Percentiles rank a stretch among this genome's conserved stretches.
Evolutionary conservation across 2,888 invertebrate species (phyloP).

Genomic region (Tribolium freemani): DNA sequence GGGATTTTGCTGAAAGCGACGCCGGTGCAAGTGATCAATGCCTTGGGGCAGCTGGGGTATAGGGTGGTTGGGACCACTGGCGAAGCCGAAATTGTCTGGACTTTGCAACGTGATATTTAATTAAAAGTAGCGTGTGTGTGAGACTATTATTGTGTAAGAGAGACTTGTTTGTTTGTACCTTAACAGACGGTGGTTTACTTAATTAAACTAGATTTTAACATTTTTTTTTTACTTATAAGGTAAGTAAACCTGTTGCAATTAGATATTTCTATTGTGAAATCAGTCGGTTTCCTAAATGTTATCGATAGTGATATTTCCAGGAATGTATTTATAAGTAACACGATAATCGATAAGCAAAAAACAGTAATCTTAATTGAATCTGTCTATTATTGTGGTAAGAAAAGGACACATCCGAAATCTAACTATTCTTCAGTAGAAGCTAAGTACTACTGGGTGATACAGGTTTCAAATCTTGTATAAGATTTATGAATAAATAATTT

Average conservation of each 20-base stretch:
- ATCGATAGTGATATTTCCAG: too few species aligned
- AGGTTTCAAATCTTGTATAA: too few species aligned
- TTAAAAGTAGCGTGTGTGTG: constrained; percentile 16
- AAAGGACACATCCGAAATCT: too few species aligned
- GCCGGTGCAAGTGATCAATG: constrained; percentile 80
- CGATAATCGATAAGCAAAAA: too few species aligned
- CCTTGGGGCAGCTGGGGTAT: constrained; percentile 83
- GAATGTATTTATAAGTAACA: too few species aligned
- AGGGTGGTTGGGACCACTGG: constrained; percentile 84
- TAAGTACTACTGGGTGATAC: too few species aligned
- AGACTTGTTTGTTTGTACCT: not conserved
- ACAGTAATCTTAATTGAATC: too few species aligned
- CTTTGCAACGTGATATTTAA: constrained; percentile 83
- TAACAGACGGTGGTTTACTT: not conserved
- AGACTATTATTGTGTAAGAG: not conserved
- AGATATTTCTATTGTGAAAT: too few species aligned
- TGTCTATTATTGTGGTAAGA: too few species aligned
- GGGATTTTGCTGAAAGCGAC: constrained; percentile 80
- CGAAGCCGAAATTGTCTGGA: constrained; percentile 87
- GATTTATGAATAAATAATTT: too few species aligned
- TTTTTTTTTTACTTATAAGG: not conserved
- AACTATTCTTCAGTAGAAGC: too few species aligned
- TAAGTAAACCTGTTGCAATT: not conserved
- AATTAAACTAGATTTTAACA: not conserved
- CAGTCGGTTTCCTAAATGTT: too few species aligned